Base-by-base conservation (phyloP, 2,113 vertebrate species). In the Barbus barbus region DNA sequence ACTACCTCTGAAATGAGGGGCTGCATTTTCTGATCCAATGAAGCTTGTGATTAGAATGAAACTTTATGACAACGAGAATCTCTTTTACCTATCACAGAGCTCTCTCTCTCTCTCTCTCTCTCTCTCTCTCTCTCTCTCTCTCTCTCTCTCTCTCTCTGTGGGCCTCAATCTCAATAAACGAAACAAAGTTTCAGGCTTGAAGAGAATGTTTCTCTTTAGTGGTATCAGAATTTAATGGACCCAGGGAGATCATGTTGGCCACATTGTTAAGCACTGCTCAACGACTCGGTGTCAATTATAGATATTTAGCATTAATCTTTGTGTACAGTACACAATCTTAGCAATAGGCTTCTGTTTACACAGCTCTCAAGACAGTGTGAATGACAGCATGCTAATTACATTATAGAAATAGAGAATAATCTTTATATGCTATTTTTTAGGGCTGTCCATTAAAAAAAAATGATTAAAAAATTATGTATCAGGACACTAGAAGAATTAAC, bases 41-140 rank as follows among this genome's bases (percentile, higher is more conserved):
- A 95, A 95, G 84, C 93, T 92, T 94, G 92, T 93, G 93, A 94
- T 94, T 94, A 92, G 95, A 95, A 96, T 95, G 92, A 95, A 96
- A 91, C 89, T 95, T 95, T 95, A 95, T 95, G 94, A 93, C 90
- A 91, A 85, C 88, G 90, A 91, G 93, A 92, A 88, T 92, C 90
- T 89, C 91, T 83, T 83, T 86, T 90, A 84, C 71, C 84, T 80
- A 78, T 83, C 81, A 81, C 38, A 36, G 69, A 88, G 91, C 76
- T 86, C 61, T 87, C 86, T 85, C 91, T 89, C 90, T 90, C 87
- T 36, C 56, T 8, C 16, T 60, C 63, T 61, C 63, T 60, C 44
- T 65, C 67, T 48, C 38, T 16, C 71, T 31, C 71, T 28, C 51
- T 22, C 18, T 38, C 31, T 31, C 31, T n/a, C n/a, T n/a, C n/a